phyloP scores from a whole-genome alignment of 2,113 vertebrate genomes.

The Megaleporinus macrocephalus region DNA sequence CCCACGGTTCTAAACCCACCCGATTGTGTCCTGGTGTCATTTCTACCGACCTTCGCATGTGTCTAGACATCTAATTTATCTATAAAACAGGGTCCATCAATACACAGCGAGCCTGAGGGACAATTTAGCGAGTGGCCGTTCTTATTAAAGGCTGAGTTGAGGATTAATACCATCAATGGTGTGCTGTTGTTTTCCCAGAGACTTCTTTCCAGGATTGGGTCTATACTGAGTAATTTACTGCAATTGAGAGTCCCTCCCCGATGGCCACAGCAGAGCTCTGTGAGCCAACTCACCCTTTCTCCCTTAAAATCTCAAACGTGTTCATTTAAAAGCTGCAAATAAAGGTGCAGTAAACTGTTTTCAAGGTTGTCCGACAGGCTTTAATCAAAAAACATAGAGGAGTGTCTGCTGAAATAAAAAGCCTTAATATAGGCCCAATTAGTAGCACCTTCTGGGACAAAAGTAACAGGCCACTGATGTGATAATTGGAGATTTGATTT shows the following conservation, averaged over 20 bases:
- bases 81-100: slow-evolving; percentile 1
- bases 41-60: neutral
- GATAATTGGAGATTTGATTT: slow-evolving; percentile 1
- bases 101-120: slow-evolving; percentile 11
- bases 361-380: neutral
- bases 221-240: slow-evolving; percentile 35
- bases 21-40: slow-evolving; percentile 16
- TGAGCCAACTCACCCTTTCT: slow-evolving; percentile 15
- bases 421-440: neutral
- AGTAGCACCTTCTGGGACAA: neutral
- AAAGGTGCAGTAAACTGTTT: neutral
- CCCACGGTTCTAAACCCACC: neutral
- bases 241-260: slow-evolving; percentile 2
- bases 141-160: slow-evolving; percentile 26
- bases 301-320: slow-evolving; percentile 17
- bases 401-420: too few relatives aligned
- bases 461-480: neutral
- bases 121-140: neutral
- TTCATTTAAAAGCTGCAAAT: slow-evolving; percentile 7
- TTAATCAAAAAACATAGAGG: neutral
- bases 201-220: slow-evolving; percentile 1
- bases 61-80: slow-evolving; percentile 27
- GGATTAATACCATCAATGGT: slow-evolving; percentile 2
- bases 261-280: neutral
- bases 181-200: slow-evolving; percentile 29